Base-by-base conservation (phyloP, 2,797 vertebrate species). In the Astyanax mexicanus region DNA sequence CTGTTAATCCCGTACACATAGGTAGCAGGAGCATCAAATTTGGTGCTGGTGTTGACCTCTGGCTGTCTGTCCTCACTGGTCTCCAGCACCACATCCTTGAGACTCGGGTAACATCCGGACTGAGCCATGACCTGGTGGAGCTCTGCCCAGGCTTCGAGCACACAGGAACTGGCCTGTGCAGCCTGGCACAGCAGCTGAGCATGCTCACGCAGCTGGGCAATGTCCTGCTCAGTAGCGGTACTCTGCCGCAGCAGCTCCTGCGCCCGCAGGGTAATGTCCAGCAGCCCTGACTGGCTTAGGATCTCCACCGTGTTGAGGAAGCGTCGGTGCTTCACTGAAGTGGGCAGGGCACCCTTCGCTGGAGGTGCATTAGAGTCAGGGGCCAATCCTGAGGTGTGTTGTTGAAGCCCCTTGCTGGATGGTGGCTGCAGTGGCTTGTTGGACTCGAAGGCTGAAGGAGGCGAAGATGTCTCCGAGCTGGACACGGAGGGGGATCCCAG, bases 201-300 rank as follows among this genome's bases (percentile, higher is more conserved):
- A 82, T 93, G 92, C 60, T 87, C 87, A 38, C 88, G 88, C 25
- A 94, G 86, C 81, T 92, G 89, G 57, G 83, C 79, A 4, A 94
- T 87, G 69, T 91, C 88, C 25, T 45, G 80, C 60, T 91, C 88
- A 0, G 85, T 87, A 75, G 84, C 49, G 0, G 64, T 76, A 71
- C 88, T 93, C 83, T 91, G 92, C 4, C 82, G 86, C 71, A 92
- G 82, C 54, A 94, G 84, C 69, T 93, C 91, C 65, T 92, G 91
- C 0, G 92, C 93, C 67, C 81, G 86, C 77, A 93, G 55, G 0
- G 92, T 91, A 54, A 94, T 91, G 81, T 91, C 89, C 77, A 93
- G 61, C 72, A 94, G 81, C 19, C 91, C 91, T 0, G 91, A 93
- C 21, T 90, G 90, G 44, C 79, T 84, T 52, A 94, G 89, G 79